Percentiles rank a stretch among this genome's conserved stretches.
Conservation (phyloP, 2,888 invertebrate species). For the Spodoptera littoralis region DNA sequence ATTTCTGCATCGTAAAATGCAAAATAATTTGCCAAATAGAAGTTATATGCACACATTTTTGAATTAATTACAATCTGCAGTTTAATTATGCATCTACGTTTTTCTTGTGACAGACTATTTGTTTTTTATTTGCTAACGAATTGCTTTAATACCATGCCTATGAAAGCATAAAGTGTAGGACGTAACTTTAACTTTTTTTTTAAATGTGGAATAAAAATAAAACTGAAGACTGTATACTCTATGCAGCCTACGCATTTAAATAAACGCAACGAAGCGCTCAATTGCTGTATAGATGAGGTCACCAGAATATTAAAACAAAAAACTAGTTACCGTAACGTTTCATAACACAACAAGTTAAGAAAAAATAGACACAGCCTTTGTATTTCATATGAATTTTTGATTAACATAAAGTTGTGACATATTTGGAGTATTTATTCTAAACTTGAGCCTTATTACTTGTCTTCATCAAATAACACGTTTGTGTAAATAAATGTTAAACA, state of each 20-base stretch:
- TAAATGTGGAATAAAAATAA: too few relatives aligned
- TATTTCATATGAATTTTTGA: conserved; percentile 24
- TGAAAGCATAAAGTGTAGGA: too few relatives aligned
- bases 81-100: too few relatives aligned
- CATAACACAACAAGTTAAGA: conserved; percentile 11
- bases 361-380: background rate
- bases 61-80: too few relatives aligned
- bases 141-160: too few relatives aligned
- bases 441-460: conserved; percentile 30
- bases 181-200: too few relatives aligned
- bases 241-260: conserved; percentile 1
- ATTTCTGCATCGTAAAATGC: too few relatives aligned
- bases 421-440: conserved; percentile 41
- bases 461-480: conserved; percentile 26
- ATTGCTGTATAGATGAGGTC: conserved; percentile 9
- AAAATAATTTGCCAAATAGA: too few relatives aligned
- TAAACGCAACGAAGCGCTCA: conserved; percentile 16
- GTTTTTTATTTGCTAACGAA: too few relatives aligned
- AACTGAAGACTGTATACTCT: too few relatives aligned
- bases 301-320: conserved; percentile 9
- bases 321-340: conserved; percentile 8
- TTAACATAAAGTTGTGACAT: conserved; percentile 30
- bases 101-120: too few relatives aligned
- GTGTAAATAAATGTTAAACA: conserved; percentile 29
- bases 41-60: too few relatives aligned